Base-by-base conservation (phyloP, 2,797 vertebrate genomes). In the Austrolebias charrua region DNA sequence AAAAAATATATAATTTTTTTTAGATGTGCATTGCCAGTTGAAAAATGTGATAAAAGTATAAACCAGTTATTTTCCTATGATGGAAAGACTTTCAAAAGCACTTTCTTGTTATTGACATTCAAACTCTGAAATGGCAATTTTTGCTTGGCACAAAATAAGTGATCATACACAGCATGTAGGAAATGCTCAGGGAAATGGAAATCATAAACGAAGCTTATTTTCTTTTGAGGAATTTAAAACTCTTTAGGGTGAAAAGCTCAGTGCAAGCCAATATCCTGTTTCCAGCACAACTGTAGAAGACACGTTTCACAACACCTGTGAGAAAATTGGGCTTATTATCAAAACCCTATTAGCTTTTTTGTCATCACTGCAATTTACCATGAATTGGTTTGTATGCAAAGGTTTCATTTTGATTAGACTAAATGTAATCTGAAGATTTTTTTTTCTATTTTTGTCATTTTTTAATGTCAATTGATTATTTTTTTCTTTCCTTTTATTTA, bases 271-370 rank as follows among this genome's bases (percentile, higher is more conserved):
- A 69, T 81, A 75, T 85, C 70, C 70, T 63, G 70, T 69, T 71
- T 71, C 53, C 50, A 35, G 67, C 67, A 64, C 69, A 71, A 60
- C 35, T 1, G 47, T 55, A 16, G 33, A 50, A 64, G 65, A 51
- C 47, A 4, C 24, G 60, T 31, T 50, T 72, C 51, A 75, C 63
- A 47, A 55, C 61, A 75, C 79, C 79, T 74, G 66, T 61, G 80
- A 73, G 78, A 71, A 63, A 55, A 38, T 53, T 57, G 11, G 13
- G 24, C 40, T 66, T 61, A 71, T 78, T 73, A 68, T 72, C 64
- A 61, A 64, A 69, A 82, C 64, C 63, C 71, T 66, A 80, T 86
- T 79, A 80, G 75, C 55, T 56, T 46, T 78, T 55, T 55, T 58
- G 3, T 44, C 79, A 58, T 60, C 66, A 14, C 51, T 31, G 60